These are phyloP conservation scores for Ceraclea dissimilis DNA, from an alignment of 2,888 invertebrate genomes.

Conservation along the genomic window DNA sequence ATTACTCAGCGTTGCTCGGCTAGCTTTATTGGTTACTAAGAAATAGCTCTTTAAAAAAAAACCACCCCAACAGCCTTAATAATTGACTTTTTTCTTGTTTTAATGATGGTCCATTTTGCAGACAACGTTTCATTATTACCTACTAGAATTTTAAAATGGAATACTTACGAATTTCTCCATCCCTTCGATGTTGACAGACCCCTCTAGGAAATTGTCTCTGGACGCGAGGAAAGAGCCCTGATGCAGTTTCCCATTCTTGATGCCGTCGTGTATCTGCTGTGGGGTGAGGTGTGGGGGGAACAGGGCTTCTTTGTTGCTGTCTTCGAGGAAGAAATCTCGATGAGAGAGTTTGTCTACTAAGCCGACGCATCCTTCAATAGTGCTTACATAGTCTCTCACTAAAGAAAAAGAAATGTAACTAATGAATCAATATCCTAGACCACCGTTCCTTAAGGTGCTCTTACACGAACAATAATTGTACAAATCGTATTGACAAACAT, in stretches of 20 bases:
- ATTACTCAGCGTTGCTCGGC: too few species aligned
- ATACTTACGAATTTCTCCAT: slow-evolving; percentile 68
- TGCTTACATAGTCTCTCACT: slow-evolving; percentile 72
- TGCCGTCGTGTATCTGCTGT: slow-evolving; percentile 67
- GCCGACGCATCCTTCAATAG: slow-evolving; percentile 56
- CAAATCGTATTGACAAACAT: too few species aligned
- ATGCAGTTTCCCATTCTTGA: slow-evolving; percentile 64
- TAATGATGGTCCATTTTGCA: too few species aligned
- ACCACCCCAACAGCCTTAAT: too few species aligned
- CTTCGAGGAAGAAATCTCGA: slow-evolving; percentile 54
- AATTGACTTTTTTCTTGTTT: too few species aligned
- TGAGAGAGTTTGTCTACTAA: slow-evolving; percentile 77
- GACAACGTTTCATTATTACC: too few species aligned
- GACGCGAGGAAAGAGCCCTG: slow-evolving; percentile 83
- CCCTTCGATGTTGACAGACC: slow-evolving; percentile 71
- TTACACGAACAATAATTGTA: too few species aligned
- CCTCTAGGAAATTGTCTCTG: slow-evolving; percentile 91
- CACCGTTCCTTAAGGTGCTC: too few species aligned
- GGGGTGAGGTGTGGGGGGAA: slow-evolving; percentile 82
- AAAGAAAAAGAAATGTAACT: slow-evolving; percentile 32
- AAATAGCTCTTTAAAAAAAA: too few species aligned
- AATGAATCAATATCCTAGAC: too few species aligned
- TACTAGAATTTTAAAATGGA: not conserved
- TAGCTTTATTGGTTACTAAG: too few species aligned
- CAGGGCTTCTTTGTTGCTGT: slow-evolving; percentile 53